These are phyloP conservation scores for Staurois parvus DNA, from an alignment of 2,797 vertebrate species.

Conservation along the genomic window DNA sequence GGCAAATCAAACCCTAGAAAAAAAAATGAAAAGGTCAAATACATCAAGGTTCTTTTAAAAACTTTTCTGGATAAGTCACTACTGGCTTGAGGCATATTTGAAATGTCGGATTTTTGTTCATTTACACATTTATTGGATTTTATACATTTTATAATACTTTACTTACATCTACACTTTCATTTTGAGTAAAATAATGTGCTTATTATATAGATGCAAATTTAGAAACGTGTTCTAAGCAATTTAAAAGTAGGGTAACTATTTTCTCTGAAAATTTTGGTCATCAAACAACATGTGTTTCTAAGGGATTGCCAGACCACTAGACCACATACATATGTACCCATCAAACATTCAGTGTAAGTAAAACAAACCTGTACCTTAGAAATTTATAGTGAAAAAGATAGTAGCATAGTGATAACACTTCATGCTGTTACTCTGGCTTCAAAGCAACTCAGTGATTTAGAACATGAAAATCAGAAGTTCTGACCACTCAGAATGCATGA, in stretches of 20 bases:
- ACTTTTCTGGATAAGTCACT: conserved; percentile 47
- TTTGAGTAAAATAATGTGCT: neutral
- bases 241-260: neutral
- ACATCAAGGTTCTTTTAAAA: conserved; percentile 49
- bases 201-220: neutral
- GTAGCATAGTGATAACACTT: no score
- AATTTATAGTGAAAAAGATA: no score
- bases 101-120: conserved; percentile 48
- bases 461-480: no score
- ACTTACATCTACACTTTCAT: neutral
- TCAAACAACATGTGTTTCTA: neutral
- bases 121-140: conserved; percentile 20
- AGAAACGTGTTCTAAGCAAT: neutral
- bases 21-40: conserved; percentile 54
- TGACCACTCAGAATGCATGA: no score
- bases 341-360: no score
- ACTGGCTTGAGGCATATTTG: conserved; percentile 38
- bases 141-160: conserved; percentile 7
- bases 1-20: conserved; percentile 39
- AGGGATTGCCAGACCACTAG: no score
- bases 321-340: no score
- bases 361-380: no score
- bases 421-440: no score
- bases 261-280: neutral
- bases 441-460: no score